phyloP scores from a whole-genome alignment of 2,797 vertebrate species.

The Podargus strigoides region DNA sequence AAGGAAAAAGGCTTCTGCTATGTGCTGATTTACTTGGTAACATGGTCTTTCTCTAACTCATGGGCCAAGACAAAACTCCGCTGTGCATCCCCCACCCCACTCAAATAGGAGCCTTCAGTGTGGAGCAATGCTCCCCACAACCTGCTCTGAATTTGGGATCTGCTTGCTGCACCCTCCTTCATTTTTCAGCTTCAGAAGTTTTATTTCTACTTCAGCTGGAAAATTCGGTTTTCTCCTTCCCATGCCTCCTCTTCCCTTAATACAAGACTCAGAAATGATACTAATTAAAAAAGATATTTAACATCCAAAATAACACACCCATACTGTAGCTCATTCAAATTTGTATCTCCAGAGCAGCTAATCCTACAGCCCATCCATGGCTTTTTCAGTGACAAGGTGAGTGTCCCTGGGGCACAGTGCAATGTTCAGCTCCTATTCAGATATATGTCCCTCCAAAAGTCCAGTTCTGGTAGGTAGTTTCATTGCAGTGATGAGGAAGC shows the following conservation, averaged over 20 bases:
- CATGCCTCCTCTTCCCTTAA: background rate
- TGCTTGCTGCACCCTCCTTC: background rate
- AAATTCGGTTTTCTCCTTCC: background rate
- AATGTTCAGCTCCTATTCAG: background rate
- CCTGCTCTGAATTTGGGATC: background rate
- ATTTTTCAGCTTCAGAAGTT: background rate
- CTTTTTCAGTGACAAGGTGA: background rate
- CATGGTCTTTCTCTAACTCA: background rate
- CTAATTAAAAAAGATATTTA: background rate
- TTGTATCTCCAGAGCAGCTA: background rate
- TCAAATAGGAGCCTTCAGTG: background rate
- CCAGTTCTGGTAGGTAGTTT: background rate
- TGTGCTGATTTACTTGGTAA: background rate
- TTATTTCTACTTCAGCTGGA: background rate
- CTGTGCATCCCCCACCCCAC: background rate
- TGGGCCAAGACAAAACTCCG: background rate
- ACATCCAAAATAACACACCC: background rate
- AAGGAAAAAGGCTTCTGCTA: background rate
- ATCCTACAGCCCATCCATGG: background rate
- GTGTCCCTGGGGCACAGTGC: background rate
- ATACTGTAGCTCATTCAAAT: background rate
- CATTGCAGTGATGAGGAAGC: background rate
- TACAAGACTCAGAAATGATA: background rate
- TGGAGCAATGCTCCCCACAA: background rate
- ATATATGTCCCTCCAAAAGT: background rate